Conservation (phyloP, 2,797 vertebrate genomes). For the Hemibagrus guttatus region DNA sequence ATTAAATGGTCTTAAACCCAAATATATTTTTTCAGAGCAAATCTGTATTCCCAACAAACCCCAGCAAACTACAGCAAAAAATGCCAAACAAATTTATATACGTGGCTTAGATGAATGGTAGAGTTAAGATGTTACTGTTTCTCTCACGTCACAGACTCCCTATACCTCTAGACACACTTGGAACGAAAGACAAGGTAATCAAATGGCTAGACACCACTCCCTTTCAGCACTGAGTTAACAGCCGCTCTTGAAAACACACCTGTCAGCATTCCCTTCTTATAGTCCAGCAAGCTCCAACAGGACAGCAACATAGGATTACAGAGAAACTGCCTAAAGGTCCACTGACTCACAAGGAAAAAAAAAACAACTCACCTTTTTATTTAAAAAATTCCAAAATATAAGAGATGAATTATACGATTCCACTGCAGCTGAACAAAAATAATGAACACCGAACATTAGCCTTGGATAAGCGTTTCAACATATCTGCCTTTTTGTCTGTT, state of each 20-base stretch:
- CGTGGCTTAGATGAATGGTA: background rate
- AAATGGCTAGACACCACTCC: slow-evolving; percentile 45
- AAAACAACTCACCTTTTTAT: background rate
- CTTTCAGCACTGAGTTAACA: slow-evolving; percentile 21
- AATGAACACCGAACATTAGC: background rate
- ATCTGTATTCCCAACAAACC: background rate
- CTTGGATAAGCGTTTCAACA: slow-evolving; percentile 4
- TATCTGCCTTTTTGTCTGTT: slow-evolving; percentile 17
- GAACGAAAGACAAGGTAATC: slow-evolving; percentile 24
- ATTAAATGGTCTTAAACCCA: background rate
- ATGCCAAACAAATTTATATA: background rate
- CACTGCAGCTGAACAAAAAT: slow-evolving; percentile 48
- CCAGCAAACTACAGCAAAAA: background rate
- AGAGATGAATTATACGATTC: slow-evolving; percentile 18
- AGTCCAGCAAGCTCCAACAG: slow-evolving; percentile 41
- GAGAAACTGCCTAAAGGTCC: background rate
- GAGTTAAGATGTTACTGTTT: background rate
- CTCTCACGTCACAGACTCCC: background rate
- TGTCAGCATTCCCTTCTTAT: slow-evolving; percentile 41
- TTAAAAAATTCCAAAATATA: background rate
- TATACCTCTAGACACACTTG: slow-evolving; percentile 5
- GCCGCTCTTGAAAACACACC: slow-evolving; percentile 21
- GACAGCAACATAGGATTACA: slow-evolving; percentile 14
- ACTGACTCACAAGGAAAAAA: slow-evolving; percentile 11
- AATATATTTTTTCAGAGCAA: background rate